phyloP scores from a whole-genome alignment of 2,888 invertebrate species.

The Campoplex nolae region DNA sequence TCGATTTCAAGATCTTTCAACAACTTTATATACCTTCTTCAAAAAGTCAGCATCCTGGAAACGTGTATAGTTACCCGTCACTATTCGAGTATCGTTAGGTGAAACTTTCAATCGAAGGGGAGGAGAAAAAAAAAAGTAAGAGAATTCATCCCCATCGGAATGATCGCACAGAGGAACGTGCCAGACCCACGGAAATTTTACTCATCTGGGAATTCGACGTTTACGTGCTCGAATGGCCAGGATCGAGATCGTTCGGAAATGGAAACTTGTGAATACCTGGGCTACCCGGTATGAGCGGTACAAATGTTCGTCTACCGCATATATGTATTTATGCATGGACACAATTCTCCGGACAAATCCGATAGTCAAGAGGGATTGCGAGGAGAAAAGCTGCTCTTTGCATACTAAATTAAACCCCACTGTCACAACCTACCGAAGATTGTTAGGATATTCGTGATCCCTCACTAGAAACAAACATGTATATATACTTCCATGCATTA shows the following conservation, averaged over 20 bases:
- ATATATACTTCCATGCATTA: background rate
- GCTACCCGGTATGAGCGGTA: background rate
- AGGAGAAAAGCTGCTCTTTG: slow-evolving; percentile 53
- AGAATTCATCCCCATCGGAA: slow-evolving; percentile 1
- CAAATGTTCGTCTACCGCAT: background rate
- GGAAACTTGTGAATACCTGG: slow-evolving; percentile 40
- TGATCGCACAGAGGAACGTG: background rate
- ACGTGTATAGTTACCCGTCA: background rate
- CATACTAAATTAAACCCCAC: slow-evolving; percentile 61
- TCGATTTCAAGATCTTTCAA: slow-evolving; percentile 40
- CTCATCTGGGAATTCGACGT: slow-evolving; percentile 44
- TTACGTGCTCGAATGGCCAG: slow-evolving; percentile 47
- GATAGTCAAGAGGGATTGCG: background rate
- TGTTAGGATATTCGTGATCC: slow-evolving; percentile 19
- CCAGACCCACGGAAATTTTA: slow-evolving; percentile 28
- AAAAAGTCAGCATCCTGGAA: background rate
- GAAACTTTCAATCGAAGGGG: slow-evolving; percentile 18
- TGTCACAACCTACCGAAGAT: slow-evolving; percentile 6
- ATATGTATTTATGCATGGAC: background rate
- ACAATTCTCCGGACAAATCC: slow-evolving; percentile 45
- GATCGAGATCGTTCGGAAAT: slow-evolving; percentile 50
- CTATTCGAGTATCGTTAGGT: background rate
- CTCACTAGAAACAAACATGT: slow-evolving; percentile 15
- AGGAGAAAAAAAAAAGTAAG: background rate
- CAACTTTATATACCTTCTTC: background rate